Evolutionary conservation across 2,113 vertebrate species (phyloP).

Genomic region (Cyprinus carpio): DNA sequence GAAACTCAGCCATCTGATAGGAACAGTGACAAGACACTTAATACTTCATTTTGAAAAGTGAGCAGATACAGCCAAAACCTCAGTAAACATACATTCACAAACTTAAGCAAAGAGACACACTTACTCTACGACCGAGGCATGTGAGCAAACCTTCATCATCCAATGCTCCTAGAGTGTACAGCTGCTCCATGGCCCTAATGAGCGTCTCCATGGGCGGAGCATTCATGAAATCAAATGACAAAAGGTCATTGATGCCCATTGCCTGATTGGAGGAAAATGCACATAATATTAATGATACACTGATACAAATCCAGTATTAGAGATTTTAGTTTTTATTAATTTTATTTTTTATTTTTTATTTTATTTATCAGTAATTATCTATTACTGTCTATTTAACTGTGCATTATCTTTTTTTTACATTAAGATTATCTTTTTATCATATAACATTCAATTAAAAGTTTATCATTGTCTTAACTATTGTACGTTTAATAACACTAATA

Average conservation of each 20-base stretch:
- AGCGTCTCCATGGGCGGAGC: conserved; percentile 98
- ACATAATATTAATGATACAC: no score
- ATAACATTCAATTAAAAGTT: no score
- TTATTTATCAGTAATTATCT: no score
- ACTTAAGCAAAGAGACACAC: not conserved
- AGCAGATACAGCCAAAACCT: not conserved
- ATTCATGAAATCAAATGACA: conserved; percentile 99
- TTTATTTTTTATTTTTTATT: no score
- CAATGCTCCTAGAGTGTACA: conserved; percentile 94
- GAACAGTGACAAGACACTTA: conserved; percentile 22
- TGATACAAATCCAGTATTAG: no score
- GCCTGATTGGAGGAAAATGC: conserved; percentile 74
- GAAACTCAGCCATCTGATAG: conserved; percentile 95
- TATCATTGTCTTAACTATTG: no score
- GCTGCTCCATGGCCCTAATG: conserved; percentile 98
- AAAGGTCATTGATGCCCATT: conserved; percentile 97
- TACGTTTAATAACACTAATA: no score
- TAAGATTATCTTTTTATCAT: no score
- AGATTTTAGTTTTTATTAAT: no score
- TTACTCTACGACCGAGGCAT: conserved; percentile 90
- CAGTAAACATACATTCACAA: not conserved
- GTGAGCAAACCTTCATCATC: conserved; percentile 96
- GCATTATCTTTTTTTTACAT: no score
- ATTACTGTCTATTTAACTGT: no score
- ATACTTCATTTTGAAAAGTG: not conserved